Evolutionary conservation across 2,888 invertebrate species (phyloP), one percentile per base, ranked within the genome.

Genomic region (Dusona sp.): DNA sequence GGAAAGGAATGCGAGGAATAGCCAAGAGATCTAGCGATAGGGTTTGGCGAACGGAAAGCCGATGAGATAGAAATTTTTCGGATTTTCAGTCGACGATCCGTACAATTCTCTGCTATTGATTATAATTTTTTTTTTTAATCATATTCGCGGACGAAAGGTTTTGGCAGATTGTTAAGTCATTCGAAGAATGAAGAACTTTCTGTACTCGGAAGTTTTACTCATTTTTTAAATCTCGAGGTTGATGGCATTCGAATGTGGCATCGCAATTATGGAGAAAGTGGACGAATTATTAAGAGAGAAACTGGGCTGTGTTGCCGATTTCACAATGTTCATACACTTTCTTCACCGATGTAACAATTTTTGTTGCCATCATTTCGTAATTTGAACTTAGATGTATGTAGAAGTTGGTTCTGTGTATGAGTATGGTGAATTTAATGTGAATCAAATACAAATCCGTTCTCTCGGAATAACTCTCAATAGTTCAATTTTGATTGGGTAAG

Each of bases 1-100:
- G 45, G 33, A 48, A 61, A 72, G 61, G 79, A 79, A 79, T 79
- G 42, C 48, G 45, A 33, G 45, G 54, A 51, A 67, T 36, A 65
- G 45, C 45, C 70, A 29, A 25, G 22, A 68, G 19, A 45, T 45
- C 45, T n/a, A 45, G 33, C 7, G 29, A 79, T 61, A 42, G n/a
- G 6, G 42, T n/a, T 79, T 36, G 70, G 29, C 16, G 13, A 29
- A 61, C 22, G 57, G 48, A 9, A 70, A 70, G 33, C 42, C 61
- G 61, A 61, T 70, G 38, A 36, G 70, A 29, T 16, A 42, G 33
- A 45, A 29, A 61, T 72, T 57, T 45, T 79, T 61, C 33, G 29
- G 16, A 75, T 36, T 25, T 54, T 68, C 29, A 11, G 29, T 79
- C n/a, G 22, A 51, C n/a, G 25, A 38, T 67, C 29, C 29, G 4